A percentile compares a stretch with the other conserved stretches of the same genome.
Conservation (phyloP, 2,888 invertebrate species). For the Callinectes sapidus region DNA sequence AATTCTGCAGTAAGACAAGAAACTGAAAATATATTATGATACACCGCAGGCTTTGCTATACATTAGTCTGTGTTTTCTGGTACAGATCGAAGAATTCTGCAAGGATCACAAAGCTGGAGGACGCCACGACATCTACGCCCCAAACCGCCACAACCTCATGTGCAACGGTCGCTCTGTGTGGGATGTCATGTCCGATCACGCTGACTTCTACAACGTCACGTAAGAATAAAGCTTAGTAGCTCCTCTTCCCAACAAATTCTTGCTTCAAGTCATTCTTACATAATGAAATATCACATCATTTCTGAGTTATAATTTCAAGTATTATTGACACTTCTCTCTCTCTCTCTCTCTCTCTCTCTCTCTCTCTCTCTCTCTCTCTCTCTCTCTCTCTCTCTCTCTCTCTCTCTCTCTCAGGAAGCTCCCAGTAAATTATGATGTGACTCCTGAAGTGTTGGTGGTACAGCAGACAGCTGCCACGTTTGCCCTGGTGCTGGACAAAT, state of each 20-base stretch:
- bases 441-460: slow-evolving; percentile 36
- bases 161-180: slow-evolving; percentile 40
- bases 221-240: not conserved
- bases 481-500: slow-evolving; percentile 48
- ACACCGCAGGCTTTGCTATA: not conserved
- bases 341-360: not conserved
- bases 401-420: slow-evolving; percentile 23
- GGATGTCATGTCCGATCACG: slow-evolving; percentile 28
- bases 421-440: not conserved
- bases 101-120: not conserved
- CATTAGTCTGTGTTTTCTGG: not conserved
- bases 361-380: not conserved
- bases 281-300: not conserved
- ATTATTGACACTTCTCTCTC: not conserved
- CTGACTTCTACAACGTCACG: slow-evolving; percentile 35
- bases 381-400: not conserved
- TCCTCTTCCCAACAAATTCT: not conserved
- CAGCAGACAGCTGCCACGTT: slow-evolving; percentile 17
- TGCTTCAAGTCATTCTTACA: not conserved
- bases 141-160: slow-evolving; percentile 41
- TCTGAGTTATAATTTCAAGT: no score
- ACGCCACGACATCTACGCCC: slow-evolving; percentile 5
- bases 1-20: no score
- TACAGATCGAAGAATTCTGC: slow-evolving; percentile 45
- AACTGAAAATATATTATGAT: not conserved